Evolutionary conservation across 1,140 invertebrate genomes (phyloP).

Genomic region (Metaphire vulgaris): DNA sequence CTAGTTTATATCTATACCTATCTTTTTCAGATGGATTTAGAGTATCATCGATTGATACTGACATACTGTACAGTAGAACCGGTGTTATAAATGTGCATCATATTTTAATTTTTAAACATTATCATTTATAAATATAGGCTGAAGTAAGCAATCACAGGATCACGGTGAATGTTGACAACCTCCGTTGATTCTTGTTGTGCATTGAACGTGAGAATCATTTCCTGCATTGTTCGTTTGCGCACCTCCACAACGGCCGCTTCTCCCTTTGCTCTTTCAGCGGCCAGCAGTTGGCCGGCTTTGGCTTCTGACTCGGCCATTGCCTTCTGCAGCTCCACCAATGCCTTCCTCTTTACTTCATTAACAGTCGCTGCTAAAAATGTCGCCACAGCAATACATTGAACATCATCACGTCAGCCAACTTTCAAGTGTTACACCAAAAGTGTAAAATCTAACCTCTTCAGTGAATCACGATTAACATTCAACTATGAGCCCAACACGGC

Average conservation of each 20-base stretch:
- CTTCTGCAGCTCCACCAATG: conserved; percentile 79
- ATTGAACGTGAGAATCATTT: conserved; percentile 49
- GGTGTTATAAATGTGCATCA: no score
- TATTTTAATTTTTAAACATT: neutral
- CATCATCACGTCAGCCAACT: no score
- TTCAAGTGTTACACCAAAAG: no score
- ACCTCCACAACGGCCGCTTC: conserved; percentile 60
- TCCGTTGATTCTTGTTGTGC: conserved; percentile 56
- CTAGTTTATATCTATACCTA: no score
- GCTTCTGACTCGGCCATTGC: conserved; percentile 77
- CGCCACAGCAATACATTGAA: no score
- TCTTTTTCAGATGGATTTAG: no score
- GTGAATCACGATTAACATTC: no score
- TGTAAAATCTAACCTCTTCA: no score
- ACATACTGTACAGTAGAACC: no score
- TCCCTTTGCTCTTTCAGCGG: conserved; percentile 64
- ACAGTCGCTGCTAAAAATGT: conserved; percentile 68
- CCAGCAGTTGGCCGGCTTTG: conserved; percentile 67
- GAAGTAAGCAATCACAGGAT: neutral
- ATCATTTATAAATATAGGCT: neutral
- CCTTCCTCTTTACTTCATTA: conserved; percentile 79
- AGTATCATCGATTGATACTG: no score
- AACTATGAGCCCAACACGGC: no score
- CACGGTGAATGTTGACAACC: conserved; percentile 42
- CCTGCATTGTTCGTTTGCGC: conserved; percentile 53